These are phyloP conservation scores for Silurus glanis DNA, from an alignment of 2,113 vertebrate species.

Conservation along the genomic window DNA sequence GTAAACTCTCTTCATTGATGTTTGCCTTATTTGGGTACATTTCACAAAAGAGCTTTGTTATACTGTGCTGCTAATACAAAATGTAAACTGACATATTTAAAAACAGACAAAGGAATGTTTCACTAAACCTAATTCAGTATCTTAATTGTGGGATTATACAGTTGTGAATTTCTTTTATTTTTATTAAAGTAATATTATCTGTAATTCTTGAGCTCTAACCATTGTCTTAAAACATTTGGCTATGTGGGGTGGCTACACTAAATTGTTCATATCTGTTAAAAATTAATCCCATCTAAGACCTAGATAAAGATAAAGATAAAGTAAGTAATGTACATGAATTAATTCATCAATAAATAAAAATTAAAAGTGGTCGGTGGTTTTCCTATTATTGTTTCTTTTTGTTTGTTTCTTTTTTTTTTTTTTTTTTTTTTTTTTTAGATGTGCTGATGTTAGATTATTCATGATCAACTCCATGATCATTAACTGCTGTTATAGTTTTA, in stretches of 20 bases:
- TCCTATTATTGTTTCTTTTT: neutral
- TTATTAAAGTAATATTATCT: neutral
- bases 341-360: neutral
- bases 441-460: neutral
- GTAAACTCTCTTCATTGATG: neutral
- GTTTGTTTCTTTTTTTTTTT: too few relatives aligned
- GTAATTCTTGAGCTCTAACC: neutral
- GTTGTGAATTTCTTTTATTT: neutral
- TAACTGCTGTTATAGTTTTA: neutral
- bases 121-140: neutral
- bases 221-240: neutral
- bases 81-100: slow-evolving; percentile 5
- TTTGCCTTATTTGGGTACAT: neutral
- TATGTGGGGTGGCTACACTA: neutral
- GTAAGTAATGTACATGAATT: neutral
- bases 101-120: neutral
- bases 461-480: neutral
- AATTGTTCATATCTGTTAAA: neutral
- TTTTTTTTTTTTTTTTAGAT: too few relatives aligned
- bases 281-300: neutral
- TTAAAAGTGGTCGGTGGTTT: neutral
- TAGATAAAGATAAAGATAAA: too few relatives aligned
- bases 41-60: neutral
- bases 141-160: neutral
- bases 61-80: neutral